phyloP scores from a whole-genome alignment of 2,888 invertebrate species.

The Myathropa florea region DNA sequence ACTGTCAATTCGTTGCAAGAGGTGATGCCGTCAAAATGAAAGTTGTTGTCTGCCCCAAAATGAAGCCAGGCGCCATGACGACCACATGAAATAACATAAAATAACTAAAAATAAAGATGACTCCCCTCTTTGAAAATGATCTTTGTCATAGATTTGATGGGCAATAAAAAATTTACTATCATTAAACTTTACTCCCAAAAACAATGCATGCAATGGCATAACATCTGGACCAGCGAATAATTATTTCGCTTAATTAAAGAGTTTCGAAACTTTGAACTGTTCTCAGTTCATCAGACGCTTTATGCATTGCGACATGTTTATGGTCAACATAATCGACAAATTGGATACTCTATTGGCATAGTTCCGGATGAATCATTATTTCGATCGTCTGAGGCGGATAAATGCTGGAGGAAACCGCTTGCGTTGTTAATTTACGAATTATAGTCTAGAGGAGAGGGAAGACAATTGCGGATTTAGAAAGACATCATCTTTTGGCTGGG shows the following conservation, averaged over 20 bases:
- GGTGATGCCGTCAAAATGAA: too few relatives aligned
- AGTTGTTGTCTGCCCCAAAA: too few relatives aligned
- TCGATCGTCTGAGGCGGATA: background rate
- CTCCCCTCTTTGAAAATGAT: background rate
- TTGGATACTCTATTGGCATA: background rate
- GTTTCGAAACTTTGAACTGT: background rate
- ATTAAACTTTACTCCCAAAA: background rate
- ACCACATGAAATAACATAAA: background rate
- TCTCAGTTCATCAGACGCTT: background rate
- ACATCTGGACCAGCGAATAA: background rate
- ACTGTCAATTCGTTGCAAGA: too few relatives aligned
- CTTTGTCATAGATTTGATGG: background rate
- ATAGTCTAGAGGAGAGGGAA: too few relatives aligned
- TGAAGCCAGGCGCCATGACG: too few relatives aligned
- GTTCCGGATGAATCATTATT: background rate
- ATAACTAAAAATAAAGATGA: background rate
- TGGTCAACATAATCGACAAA: background rate
- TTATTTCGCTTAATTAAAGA: background rate
- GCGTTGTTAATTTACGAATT: background rate
- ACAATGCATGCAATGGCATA: background rate
- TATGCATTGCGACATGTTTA: background rate
- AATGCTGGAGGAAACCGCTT: background rate
- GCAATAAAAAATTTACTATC: background rate
- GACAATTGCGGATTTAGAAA: too few relatives aligned
- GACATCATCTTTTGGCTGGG: too few relatives aligned